phyloP scores from a whole-genome alignment of 2,888 invertebrate species.

The Embidobia sp. region DNA sequence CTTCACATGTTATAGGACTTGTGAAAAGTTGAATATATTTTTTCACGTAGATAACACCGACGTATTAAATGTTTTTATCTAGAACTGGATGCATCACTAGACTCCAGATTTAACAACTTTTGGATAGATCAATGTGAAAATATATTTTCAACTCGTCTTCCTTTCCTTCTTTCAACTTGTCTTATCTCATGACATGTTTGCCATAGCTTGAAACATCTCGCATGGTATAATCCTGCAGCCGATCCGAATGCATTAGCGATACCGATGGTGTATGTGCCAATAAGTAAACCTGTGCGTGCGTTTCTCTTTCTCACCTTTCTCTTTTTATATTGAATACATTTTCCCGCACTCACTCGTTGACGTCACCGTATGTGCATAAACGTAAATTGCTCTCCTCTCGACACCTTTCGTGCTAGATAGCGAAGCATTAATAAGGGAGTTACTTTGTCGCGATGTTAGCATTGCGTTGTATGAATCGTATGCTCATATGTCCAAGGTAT shows the following conservation, averaged over 20 bases:
- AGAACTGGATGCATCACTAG: conserved; percentile 11
- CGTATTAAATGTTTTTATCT: no score
- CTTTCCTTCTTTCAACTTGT: conserved; percentile 37
- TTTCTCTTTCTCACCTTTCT: conserved; percentile 54
- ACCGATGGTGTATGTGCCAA: conserved; percentile 54
- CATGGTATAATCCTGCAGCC: conserved; percentile 54
- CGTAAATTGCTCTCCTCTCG: no score
- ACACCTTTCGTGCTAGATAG: no score
- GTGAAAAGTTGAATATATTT: no score
- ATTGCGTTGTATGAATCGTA: conserved; percentile 20
- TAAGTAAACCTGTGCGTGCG: conserved; percentile 44
- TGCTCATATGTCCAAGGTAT: no score
- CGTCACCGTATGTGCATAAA: no score
- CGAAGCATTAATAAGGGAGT: conserved; percentile 47
- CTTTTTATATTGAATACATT: conserved; percentile 50
- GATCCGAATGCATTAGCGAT: conserved; percentile 58
- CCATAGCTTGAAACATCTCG: conserved; percentile 42
- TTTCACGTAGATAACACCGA: no score
- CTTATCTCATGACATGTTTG: conserved; percentile 56
- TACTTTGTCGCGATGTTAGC: conserved; percentile 34
- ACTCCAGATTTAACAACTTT: conserved; percentile 28
- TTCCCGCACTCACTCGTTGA: no score
- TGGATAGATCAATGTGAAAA: conserved; percentile 30
- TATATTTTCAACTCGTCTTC: conserved; percentile 37
- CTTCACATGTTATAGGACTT: no score